Evolutionary conservation across 2,797 vertebrate species (phyloP), one percentile per base, ranked within the genome.

Genomic region (Gallirallus australis): DNA sequence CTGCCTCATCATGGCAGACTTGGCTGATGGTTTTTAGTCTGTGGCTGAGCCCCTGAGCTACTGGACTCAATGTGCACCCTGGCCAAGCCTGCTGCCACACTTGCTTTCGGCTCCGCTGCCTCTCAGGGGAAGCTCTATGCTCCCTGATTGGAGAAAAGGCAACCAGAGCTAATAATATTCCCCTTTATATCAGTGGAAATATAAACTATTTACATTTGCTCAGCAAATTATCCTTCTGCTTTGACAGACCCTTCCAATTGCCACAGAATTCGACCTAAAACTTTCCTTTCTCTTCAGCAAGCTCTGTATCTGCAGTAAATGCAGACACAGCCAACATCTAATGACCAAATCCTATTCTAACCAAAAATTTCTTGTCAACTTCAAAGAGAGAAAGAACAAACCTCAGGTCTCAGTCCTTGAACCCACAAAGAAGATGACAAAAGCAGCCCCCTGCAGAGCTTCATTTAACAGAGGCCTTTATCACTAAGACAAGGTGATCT

Each of bases 251-350:
- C 20, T n/a, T 72, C 53, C 16, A 24, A 89, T 84, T 9, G 39
- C 57, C 3, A 4, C 11, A 81, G 45, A 86, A 91, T 80, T 50
- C 47, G 87, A 20, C 24, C 8, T 10, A 35, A 47, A 65, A 59
- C 27, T 61, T 92, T 42, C 24, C 30, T 79, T 90, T 65, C 33
- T 61, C 24, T 28, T 86, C 30, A 82, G 25, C 60, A 66, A 89
- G 9, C 30, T 39, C 45, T 47, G 1, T 7, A 5, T 16, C 4
- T 7, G 35, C 60, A 94, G 23, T 14, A 40, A 90, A 53, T 11
- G 42, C 6, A 82, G 30, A n/a, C 0, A 0, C 21, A 64, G 56
- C 9, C 0, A 3, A 31, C 0, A 3, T 31, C 31, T 85, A 86
- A 84, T 14, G 53, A 60, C 2, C 19, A 25, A 64, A 19, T 40